Base-by-base conservation (phyloP, 53 echinoderm and acorn worm species). In the Glandiceps talaboti region DNA sequence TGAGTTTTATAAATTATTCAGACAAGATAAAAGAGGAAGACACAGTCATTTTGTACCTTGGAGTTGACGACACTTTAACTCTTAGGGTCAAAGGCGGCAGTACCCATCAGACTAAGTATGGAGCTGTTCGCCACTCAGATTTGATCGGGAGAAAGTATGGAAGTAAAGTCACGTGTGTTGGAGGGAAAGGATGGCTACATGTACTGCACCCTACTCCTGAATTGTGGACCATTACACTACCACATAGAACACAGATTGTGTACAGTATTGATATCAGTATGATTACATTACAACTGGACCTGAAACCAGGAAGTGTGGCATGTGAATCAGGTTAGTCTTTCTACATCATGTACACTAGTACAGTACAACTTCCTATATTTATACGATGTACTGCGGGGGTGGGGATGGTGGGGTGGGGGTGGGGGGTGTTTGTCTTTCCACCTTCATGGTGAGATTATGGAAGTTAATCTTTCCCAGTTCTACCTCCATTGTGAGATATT, bases 221-320 rank as follows among this genome's bases (percentile, higher is more conserved):
- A 82, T 85, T 95, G 27, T 95, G 96, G 96, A 95, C 96, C 1
- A 79, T 92, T 29, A 92, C 86, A 76, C 89, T 95, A n/a, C 87
- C 90, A 26, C 96, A 92, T 82, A 83, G 96, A 25, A 95, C 96
- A 28, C 96, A 95, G 76, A 92, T 95, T 30, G 75, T 95, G 30
- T 95, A 95, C 84, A 92, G 88, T 72, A 82, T 90, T 30, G 96
- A 95, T 79, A 95, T 95, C 80, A 92, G 96, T 76, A 33, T 95
- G 76, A 85, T 92, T 31, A 92, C 90, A 0, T 74, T 92, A 28
- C 88, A 95, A 33, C 83, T 95, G 45, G 92, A 95, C 29, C 83
- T 95, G 73, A 92, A 92, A 73, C 96, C 96, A 73, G 96, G 96
- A 25, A 88, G 90, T 20, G 45, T 90, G 32, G 88, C 92, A 14